These are phyloP conservation scores for Enteromius viviparus DNA, from an alignment of 2,797 vertebrate genomes.

Conservation along the genomic window DNA sequence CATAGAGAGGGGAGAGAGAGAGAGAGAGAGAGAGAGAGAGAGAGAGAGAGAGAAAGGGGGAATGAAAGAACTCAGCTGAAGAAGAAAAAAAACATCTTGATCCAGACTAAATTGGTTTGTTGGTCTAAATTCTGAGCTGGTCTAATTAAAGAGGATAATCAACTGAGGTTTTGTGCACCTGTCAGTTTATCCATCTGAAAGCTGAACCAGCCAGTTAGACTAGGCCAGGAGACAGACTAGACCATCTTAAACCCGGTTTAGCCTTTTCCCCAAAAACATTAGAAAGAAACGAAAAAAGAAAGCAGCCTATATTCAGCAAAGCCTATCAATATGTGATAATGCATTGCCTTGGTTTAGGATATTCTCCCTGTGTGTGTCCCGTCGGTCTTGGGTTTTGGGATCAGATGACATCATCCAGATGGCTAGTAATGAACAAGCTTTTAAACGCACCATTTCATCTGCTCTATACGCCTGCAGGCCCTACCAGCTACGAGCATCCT, in stretches of 20 bases:
- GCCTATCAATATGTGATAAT: neutral
- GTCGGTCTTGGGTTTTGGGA: constrained; percentile 69
- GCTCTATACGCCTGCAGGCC: constrained; percentile 55
- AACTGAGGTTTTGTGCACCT: neutral
- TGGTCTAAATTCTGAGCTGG: constrained; percentile 5
- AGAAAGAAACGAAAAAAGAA: neutral
- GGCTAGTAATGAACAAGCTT: constrained; percentile 72
- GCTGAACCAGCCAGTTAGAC: neutral
- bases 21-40: constrained; percentile 5
- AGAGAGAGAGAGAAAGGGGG: neutral
- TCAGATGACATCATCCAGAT: constrained; percentile 83
- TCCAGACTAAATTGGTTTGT: constrained; percentile 1
- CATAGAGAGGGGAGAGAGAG: constrained; percentile 1
- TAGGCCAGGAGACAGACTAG: neutral
- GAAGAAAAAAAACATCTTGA: neutral
- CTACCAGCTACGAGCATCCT: constrained; percentile 30
- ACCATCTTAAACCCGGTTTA: neutral
- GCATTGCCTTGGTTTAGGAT: constrained; percentile 17
- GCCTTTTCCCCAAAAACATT: neutral
- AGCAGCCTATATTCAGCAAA: neutral
- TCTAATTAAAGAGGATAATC: neutral
- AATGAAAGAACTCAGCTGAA: neutral
- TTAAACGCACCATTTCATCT: constrained; percentile 63
- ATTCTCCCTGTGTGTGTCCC: constrained; percentile 19
- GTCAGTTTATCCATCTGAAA: neutral